A percentile compares a stretch with the other conserved stretches of the same genome.
These are phyloP conservation scores for Idaea biselata DNA, from an alignment of 2,888 invertebrate species.

Conservation along the genomic window DNA sequence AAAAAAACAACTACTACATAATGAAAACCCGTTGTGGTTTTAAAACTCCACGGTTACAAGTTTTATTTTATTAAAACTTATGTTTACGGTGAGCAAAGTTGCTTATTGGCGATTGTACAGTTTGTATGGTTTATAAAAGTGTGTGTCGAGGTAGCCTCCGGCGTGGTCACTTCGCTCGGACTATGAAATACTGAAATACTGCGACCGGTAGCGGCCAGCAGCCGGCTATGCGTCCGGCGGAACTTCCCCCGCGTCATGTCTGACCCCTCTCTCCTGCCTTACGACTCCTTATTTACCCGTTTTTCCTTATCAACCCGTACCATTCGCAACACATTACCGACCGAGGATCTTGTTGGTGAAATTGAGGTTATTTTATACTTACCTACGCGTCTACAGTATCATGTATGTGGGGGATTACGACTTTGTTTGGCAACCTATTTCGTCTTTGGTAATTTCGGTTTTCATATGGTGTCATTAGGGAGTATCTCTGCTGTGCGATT, in stretches of 20 bases:
- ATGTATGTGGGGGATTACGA: slow-evolving; percentile 49
- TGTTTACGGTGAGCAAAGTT: slow-evolving; percentile 29
- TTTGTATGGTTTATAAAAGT: slow-evolving; percentile 53
- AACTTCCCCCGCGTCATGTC: slow-evolving; percentile 39
- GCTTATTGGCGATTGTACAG: slow-evolving; percentile 34
- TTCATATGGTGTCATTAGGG: slow-evolving; percentile 45
- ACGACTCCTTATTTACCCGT: slow-evolving; percentile 73
- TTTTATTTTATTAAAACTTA: slow-evolving; percentile 33
- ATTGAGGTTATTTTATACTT: slow-evolving; percentile 56
- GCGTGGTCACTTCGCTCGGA: slow-evolving; percentile 25
- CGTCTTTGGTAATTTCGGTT: slow-evolving; percentile 46
- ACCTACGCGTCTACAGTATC: slow-evolving; percentile 38
- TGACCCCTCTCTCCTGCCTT: slow-evolving; percentile 47
- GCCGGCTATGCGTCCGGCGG: slow-evolving; percentile 56
- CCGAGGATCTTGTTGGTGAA: slow-evolving; percentile 59
- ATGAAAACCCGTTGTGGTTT: neutral
- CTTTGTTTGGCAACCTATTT: slow-evolving; percentile 50
- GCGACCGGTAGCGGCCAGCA: slow-evolving; percentile 37
- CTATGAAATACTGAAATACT: slow-evolving; percentile 50
- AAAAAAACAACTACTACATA: neutral
- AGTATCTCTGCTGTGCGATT: slow-evolving; percentile 38
- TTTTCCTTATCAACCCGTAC: slow-evolving; percentile 74
- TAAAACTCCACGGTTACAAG: neutral
- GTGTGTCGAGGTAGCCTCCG: slow-evolving; percentile 26
- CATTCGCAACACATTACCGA: slow-evolving; percentile 72